phyloP scores from a whole-genome alignment of 2,888 invertebrate species.

The Morpho helenor region DNA sequence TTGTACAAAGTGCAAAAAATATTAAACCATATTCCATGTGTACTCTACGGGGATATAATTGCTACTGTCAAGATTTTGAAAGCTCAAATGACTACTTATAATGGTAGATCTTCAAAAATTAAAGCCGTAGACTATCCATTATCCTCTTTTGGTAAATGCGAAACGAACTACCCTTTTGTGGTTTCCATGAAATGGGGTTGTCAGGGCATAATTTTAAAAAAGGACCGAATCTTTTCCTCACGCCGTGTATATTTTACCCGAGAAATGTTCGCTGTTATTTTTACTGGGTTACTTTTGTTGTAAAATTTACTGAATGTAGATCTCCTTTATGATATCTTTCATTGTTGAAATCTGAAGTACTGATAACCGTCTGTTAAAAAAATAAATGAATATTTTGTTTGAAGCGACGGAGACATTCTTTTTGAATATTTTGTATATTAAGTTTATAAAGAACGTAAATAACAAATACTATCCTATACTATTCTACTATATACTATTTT shows the following conservation, averaged over 20 bases:
- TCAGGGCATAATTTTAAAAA: conserved; percentile 16
- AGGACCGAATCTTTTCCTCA: conserved; percentile 19
- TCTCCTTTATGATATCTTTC: conserved; percentile 26
- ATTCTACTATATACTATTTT: no score
- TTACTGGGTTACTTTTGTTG: conserved; percentile 40
- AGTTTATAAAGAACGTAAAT: no score
- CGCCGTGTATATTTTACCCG: conserved; percentile 42
- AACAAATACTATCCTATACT: no score
- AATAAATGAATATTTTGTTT: no score
- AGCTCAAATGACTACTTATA: not conserved
- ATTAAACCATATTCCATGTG: no score
- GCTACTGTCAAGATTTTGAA: no score
- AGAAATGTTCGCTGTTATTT: conserved; percentile 45
- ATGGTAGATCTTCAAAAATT: conserved; percentile 11
- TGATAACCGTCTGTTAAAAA: no score
- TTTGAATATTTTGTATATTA: no score
- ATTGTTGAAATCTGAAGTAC: conserved; percentile 22
- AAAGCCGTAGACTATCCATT: conserved; percentile 14
- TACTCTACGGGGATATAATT: no score
- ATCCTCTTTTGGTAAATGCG: conserved; percentile 21
- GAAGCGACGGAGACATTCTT: no score
- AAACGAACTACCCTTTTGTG: conserved; percentile 18
- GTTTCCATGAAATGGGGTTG: conserved; percentile 15
- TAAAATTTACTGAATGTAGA: conserved; percentile 29
- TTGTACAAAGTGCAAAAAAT: no score